phyloP scores from a whole-genome alignment of 2,888 invertebrate genomes.

The Platerodrilus igneus region DNA sequence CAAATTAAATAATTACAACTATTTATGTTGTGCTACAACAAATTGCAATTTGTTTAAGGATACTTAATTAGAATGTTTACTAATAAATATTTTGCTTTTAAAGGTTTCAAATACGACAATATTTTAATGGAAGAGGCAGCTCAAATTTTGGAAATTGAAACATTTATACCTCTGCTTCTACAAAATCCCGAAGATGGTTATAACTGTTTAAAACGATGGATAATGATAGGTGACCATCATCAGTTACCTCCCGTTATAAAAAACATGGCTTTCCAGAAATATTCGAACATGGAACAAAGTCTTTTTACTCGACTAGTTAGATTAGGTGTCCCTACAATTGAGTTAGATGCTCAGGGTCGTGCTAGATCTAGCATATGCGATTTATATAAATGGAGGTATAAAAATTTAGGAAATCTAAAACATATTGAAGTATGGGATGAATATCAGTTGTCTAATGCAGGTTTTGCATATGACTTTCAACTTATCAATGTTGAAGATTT shows the following conservation, averaged over 20 bases:
- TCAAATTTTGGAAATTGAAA: conserved; percentile 98
- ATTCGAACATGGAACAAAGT: conserved; percentile 99
- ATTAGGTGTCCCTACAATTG: conserved; percentile 94
- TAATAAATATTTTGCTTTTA: no score
- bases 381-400: conserved; percentile 95
- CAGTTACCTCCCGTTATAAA: conserved; percentile 99
- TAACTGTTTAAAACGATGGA: conserved; percentile 96
- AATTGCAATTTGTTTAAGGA: no score
- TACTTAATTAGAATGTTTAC: no score
- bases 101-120: conserved; percentile 96
- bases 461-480: conserved; percentile 90
- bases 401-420: conserved; percentile 86
- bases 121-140: conserved; percentile 99
- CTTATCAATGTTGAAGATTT: conserved; percentile 95
- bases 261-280: conserved; percentile 99
- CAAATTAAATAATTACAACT: no score
- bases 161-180: conserved; percentile 95
- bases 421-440: conserved; percentile 83
- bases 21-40: no score
- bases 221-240: conserved; percentile 99
- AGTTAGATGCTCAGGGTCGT: conserved; percentile 96
- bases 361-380: conserved; percentile 88
- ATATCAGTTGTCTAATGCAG: conserved; percentile 87
- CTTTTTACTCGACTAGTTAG: conserved; percentile 94
- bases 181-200: conserved; percentile 97